Evolutionary conservation across 2,113 vertebrate species (phyloP).

Genomic region (Myxocyprinus asiaticus): DNA sequence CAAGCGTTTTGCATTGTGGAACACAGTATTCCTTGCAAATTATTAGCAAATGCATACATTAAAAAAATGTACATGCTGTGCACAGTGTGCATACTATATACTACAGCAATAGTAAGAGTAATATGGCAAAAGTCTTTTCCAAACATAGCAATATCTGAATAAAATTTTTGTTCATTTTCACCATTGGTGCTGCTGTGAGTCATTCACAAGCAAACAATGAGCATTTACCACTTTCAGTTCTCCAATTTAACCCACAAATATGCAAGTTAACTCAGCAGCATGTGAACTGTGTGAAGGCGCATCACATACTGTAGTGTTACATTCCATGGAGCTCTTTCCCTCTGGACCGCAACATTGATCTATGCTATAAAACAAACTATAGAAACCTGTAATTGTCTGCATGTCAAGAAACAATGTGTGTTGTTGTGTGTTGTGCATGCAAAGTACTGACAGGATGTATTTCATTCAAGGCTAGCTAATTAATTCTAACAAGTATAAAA

Average conservation of each 20-base stretch:
- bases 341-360: neutral
- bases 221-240: neutral
- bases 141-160: too few relatives aligned
- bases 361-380: too few relatives aligned
- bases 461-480: constrained; percentile 74
- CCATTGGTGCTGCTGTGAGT: neutral
- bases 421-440: constrained; percentile 54
- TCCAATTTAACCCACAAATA: too few relatives aligned
- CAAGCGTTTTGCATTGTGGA: too few relatives aligned
- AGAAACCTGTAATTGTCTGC: neutral
- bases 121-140: too few relatives aligned
- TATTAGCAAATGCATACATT: too few relatives aligned
- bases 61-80: too few relatives aligned
- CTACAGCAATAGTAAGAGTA: too few relatives aligned
- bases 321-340: neutral
- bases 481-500: constrained; percentile 75
- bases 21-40: too few relatives aligned
- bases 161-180: too few relatives aligned
- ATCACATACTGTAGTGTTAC: neutral
- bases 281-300: neutral
- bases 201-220: constrained; percentile 1
- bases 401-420: constrained; percentile 40
- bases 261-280: too few relatives aligned
- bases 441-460: constrained; percentile 66
- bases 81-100: too few relatives aligned